A percentile compares a stretch with the other conserved stretches of the same genome.
Conservation (phyloP, 2,797 vertebrate genomes). For the Pogonophryne albipinna region DNA sequence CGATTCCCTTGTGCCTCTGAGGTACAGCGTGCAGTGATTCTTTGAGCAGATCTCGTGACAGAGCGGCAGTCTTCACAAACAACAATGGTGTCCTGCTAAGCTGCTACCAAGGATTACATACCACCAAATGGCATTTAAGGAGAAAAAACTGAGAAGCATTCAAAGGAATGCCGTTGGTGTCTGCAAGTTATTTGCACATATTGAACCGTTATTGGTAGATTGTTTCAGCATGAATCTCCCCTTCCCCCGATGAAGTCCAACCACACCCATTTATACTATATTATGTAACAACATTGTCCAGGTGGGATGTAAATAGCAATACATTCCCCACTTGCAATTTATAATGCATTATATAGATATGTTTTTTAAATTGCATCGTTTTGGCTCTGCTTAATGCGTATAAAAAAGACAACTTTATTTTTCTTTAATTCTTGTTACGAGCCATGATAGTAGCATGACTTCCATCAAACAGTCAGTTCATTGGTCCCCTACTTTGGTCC, state of each 20-base stretch:
- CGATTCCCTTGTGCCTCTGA: constrained; percentile 40
- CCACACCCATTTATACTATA: not conserved
- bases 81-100: constrained; percentile 39
- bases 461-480: not conserved
- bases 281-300: not conserved
- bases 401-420: too few relatives aligned
- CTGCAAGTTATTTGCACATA: constrained; percentile 38
- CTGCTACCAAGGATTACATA: constrained; percentile 35
- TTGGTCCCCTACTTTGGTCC: not conserved
- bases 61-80: constrained; percentile 41
- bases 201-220: constrained; percentile 16
- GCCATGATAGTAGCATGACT: not conserved
- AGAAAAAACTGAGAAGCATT: constrained; percentile 1
- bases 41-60: constrained; percentile 44
- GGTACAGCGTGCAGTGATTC: constrained; percentile 38
- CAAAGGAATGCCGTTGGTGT: constrained; percentile 12
- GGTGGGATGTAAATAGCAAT: not conserved
- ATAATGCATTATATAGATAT: too few relatives aligned
- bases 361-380: too few relatives aligned
- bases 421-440: not conserved
- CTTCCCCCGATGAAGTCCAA: not conserved
- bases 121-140: constrained; percentile 19
- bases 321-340: not conserved
- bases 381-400: too few relatives aligned
- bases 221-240: constrained; percentile 33